Conservation (phyloP, 2,797 vertebrate species). For the Podarcis siculus region DNA sequence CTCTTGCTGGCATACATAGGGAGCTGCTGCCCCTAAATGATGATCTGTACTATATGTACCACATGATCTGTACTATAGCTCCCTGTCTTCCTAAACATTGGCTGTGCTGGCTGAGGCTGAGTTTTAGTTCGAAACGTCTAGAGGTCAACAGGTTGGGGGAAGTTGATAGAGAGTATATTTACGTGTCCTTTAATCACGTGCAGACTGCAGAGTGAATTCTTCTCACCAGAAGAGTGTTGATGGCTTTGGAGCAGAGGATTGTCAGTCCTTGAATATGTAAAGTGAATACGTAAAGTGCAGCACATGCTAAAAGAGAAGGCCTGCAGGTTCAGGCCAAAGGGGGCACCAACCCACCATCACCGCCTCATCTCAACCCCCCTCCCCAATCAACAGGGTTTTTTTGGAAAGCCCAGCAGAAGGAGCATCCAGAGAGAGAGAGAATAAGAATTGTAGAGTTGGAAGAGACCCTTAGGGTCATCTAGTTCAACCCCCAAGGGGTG, state of each 20-base stretch:
- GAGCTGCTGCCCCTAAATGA: too few species aligned
- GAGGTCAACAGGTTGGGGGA: too few species aligned
- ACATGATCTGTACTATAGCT: too few species aligned
- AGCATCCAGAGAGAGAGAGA: too few species aligned
- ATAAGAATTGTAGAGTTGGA: too few species aligned
- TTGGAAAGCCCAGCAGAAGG: too few species aligned
- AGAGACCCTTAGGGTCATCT: background rate
- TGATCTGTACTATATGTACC: too few species aligned
- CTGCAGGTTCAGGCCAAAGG: too few species aligned
- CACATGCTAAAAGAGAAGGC: background rate
- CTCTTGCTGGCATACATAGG: background rate
- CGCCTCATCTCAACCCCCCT: background rate
- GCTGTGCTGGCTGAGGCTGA: background rate
- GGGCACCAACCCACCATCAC: background rate
- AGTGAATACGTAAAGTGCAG: too few species aligned
- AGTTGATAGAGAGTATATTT: too few species aligned
- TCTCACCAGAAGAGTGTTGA: background rate
- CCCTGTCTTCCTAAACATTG: background rate
- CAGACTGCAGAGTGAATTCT: too few species aligned
- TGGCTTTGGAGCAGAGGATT: background rate
- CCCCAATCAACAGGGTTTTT: too few species aligned
- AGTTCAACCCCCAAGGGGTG: background rate
- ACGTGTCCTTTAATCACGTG: background rate
- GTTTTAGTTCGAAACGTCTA: background rate
- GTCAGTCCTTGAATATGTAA: background rate